phyloP scores from a whole-genome alignment of 2,113 vertebrate genomes.

The Rallus limicola region DNA sequence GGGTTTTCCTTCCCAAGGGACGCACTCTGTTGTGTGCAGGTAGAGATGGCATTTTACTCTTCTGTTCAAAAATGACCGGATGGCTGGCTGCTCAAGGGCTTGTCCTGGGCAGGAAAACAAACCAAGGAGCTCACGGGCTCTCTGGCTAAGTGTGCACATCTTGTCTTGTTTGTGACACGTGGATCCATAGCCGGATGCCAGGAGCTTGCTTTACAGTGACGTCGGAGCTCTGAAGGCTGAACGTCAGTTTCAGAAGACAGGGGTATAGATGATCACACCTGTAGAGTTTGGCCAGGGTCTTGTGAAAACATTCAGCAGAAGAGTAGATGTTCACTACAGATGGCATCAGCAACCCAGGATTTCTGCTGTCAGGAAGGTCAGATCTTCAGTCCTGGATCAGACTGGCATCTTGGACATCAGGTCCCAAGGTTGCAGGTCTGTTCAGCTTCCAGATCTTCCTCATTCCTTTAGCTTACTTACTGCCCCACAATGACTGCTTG shows the following conservation, averaged over 20 bases:
- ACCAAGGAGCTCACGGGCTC: not conserved
- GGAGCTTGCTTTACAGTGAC: not conserved
- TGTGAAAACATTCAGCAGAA: not conserved
- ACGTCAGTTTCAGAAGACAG: not conserved
- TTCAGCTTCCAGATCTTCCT: not conserved
- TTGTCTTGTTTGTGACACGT: accelerated
- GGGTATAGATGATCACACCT: not conserved
- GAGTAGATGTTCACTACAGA: not conserved
- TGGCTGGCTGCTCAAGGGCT: accelerated
- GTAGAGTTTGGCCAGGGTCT: not conserved
- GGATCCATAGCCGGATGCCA: not conserved
- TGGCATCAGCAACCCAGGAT: not conserved
- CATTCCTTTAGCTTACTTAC: not conserved
- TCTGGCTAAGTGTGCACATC: not conserved
- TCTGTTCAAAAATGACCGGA: not conserved
- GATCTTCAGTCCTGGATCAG: not conserved
- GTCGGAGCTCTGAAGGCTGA: not conserved
- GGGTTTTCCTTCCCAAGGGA: not conserved
- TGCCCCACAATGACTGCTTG: not conserved
- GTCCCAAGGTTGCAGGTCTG: not conserved
- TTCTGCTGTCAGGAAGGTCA: not conserved
- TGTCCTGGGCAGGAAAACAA: not conserved
- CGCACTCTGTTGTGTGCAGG: not conserved
- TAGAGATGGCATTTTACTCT: not conserved
- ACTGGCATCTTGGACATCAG: not conserved